Evolutionary conservation across 2,113 vertebrate species (phyloP), one percentile per base, ranked within the genome.

Genomic region (Lates calcarifer): DNA sequence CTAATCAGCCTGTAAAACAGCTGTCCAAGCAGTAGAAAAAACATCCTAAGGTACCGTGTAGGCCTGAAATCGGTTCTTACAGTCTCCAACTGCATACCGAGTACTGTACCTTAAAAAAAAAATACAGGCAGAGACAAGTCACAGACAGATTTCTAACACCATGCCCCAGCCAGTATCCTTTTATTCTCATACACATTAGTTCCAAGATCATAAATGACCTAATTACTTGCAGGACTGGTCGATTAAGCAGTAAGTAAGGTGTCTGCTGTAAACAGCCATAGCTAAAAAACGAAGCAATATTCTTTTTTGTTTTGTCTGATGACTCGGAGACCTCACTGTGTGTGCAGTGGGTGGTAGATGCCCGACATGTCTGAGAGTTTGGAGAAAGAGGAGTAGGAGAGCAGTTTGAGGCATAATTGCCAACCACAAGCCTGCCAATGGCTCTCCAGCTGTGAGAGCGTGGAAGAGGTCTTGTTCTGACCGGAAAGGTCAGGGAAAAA

Each of bases 341-440:
- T 79, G 69, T 75, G 41, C 77, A 85, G 85, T 87, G 86, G 86
- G 90, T 85, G 81, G 82, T 78, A 65, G 66, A 86, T 79, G 58
- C 26, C 64, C 81, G 78, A 64, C 81, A 80, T 70, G 74, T 87
- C 77, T 80, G 65, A 78, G 83, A 76, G 71, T 83, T 86, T 85
- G 78, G 77, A 83, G 51, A 24, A 85, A 60, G 41, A 86, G 65
- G 51, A 58, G 22, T 33, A 87, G 56, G 55, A 72, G 74, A 80
- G 72, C 66, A 66, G 87, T 90, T 82, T 87, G 80, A 89, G 85
- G 89, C 76, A 4, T 87, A 83, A 93, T 87, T 93, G 82, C 87
- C 66, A 83, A 47, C 84, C 77, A 82, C 61, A 71, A 71, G 69
- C 65, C 67, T 75, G 74, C 77, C 85, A 74, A 71, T 88, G 81